These are phyloP conservation scores for Syngnathus rostellatus DNA, from an alignment of 2,797 vertebrate species.

Conservation along the genomic window DNA sequence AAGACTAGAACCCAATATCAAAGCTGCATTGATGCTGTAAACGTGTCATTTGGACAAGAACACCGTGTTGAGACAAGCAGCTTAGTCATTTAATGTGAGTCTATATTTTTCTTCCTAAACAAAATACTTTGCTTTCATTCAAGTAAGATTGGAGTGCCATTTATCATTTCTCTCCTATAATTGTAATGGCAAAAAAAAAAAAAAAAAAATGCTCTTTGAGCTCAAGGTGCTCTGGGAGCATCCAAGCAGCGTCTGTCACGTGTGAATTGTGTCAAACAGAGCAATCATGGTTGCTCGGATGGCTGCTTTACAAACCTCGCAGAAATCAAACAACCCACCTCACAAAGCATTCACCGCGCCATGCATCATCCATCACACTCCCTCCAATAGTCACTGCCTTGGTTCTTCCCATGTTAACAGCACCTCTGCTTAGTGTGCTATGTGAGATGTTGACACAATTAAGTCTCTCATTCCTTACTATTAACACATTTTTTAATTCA, in stretches of 20 bases:
- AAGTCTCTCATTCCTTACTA: no score
- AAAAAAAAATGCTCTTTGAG: slow-evolving; percentile 5
- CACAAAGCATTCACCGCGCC: slow-evolving; percentile 18
- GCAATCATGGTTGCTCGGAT: slow-evolving; percentile 12
- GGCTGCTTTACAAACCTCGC: slow-evolving; percentile 16
- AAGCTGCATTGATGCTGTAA: slow-evolving; percentile 47
- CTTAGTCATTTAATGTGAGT: slow-evolving; percentile 30
- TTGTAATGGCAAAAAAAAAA: slow-evolving; percentile 15
- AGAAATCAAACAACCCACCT: slow-evolving; percentile 22
- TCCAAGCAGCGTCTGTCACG: slow-evolving; percentile 10
- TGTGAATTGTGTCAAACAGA: slow-evolving; percentile 13
- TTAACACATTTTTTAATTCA: background rate
- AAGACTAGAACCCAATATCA: slow-evolving; percentile 57
- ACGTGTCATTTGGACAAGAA: slow-evolving; percentile 52
- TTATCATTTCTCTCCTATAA: slow-evolving; percentile 22
- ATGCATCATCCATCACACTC: slow-evolving; percentile 34
- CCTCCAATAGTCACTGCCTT: slow-evolving; percentile 15
- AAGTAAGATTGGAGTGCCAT: slow-evolving; percentile 18
- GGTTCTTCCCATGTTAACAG: slow-evolving; percentile 39
- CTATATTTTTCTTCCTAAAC: slow-evolving; percentile 29
- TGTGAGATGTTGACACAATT: slow-evolving; percentile 16
- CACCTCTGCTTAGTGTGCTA: slow-evolving; percentile 32
- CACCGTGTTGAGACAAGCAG: slow-evolving; percentile 47
- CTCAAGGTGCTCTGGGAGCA: slow-evolving; percentile 9
- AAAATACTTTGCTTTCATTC: slow-evolving; percentile 22